These are phyloP conservation scores for Tortrix viridana DNA, from an alignment of 2,888 invertebrate genomes.

Conservation along the genomic window DNA sequence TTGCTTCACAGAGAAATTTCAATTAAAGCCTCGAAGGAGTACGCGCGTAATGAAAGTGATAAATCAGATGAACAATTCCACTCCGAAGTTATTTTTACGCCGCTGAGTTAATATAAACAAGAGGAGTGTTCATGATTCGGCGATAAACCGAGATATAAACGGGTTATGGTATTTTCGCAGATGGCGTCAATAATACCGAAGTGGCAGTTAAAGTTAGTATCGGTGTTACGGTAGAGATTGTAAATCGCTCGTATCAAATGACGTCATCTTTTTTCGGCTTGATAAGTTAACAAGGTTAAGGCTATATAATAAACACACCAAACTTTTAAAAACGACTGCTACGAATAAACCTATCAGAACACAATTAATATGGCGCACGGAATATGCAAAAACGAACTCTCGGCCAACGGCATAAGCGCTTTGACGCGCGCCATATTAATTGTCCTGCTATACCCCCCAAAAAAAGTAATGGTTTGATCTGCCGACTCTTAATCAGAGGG, in stretches of 20 bases:
- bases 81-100: slow-evolving; percentile 34
- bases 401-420: too few relatives aligned
- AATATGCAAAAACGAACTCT: too few relatives aligned
- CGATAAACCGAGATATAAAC: slow-evolving; percentile 58
- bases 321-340: too few relatives aligned
- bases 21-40: slow-evolving; percentile 46
- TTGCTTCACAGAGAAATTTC: slow-evolving; percentile 37
- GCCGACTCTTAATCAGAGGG: too few relatives aligned
- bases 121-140: slow-evolving; percentile 39
- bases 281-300: not conserved
- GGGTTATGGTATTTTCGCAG: slow-evolving; percentile 57
- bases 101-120: slow-evolving; percentile 36
- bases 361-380: too few relatives aligned
- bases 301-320: not conserved
- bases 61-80: slow-evolving; percentile 43
- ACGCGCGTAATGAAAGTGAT: slow-evolving; percentile 48
- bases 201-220: slow-evolving; percentile 61
- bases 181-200: slow-evolving; percentile 67
- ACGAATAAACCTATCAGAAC: too few relatives aligned
- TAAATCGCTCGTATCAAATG: slow-evolving; percentile 65
- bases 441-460: too few relatives aligned
- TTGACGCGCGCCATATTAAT: too few relatives aligned
- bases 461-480: too few relatives aligned
- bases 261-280: slow-evolving; percentile 9
- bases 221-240: slow-evolving; percentile 61